A percentile compares a stretch with the other conserved stretches of the same genome.
phyloP scores from a whole-genome alignment of 1,140 invertebrate genomes.

The Planococcus citri region DNA sequence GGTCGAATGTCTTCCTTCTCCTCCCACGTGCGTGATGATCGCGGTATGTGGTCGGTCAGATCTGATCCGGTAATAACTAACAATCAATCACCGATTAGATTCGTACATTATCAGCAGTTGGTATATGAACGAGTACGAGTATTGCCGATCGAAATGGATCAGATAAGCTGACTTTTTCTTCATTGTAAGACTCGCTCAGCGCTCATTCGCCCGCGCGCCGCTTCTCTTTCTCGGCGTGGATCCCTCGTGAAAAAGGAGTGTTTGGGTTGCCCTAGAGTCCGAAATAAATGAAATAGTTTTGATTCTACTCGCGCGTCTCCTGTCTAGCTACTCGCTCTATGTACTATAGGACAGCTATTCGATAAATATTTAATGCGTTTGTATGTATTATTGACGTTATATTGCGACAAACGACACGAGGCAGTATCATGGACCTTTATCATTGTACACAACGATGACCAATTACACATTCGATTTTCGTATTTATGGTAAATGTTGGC shows the following conservation, averaged over 20 bases:
- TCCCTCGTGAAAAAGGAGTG: too few relatives aligned
- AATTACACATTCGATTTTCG: not conserved
- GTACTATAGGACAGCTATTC: too few relatives aligned
- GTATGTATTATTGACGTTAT: not conserved
- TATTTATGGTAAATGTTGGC: not conserved
- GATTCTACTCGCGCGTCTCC: not conserved
- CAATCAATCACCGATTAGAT: conserved; percentile 7
- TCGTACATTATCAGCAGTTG: conserved; percentile 6
- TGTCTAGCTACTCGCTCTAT: too few relatives aligned
- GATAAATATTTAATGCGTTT: not conserved
- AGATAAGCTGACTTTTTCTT: not conserved
- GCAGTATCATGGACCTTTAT: not conserved
- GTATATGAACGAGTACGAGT: not conserved
- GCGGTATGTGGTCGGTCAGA: not conserved
- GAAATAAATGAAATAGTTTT: not conserved
- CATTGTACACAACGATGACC: not conserved
- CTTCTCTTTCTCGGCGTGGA: not conserved
- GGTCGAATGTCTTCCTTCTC: not conserved
- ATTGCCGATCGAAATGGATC: not conserved
- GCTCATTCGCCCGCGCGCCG: not conserved
- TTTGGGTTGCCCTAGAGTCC: not conserved
- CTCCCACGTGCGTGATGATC: not conserved
- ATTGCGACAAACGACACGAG: not conserved
- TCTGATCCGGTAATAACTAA: not conserved
- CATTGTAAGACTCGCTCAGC: not conserved